These are phyloP conservation scores for Antechinus stuartii DNA, from an alignment of 2,113 vertebrate genomes.

Conservation along the genomic window DNA sequence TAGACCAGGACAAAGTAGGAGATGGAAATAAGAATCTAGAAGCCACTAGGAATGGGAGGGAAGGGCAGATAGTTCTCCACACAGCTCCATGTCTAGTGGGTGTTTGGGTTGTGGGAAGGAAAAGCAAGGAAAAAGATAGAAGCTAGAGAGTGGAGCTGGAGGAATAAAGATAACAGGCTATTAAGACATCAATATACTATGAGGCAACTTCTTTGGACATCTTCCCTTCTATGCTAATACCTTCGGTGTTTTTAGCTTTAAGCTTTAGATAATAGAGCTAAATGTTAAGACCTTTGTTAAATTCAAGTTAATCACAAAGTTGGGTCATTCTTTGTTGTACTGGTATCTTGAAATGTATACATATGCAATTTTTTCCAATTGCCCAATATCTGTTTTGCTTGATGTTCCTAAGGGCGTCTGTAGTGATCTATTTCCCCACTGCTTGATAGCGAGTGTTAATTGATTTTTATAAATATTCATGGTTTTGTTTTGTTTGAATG, in stretches of 20 bases:
- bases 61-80: background rate
- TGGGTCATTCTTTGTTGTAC: background rate
- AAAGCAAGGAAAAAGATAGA: background rate
- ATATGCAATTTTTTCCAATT: background rate
- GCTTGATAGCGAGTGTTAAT: background rate
- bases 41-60: background rate
- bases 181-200: background rate
- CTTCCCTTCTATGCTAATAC: background rate
- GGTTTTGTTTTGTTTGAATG: slow-evolving; percentile 5
- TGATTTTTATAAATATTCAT: background rate
- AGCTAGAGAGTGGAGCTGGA: background rate
- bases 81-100: background rate
- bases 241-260: background rate
- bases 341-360: background rate
- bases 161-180: background rate
- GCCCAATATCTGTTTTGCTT: background rate
- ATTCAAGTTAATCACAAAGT: background rate
- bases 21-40: background rate
- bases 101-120: background rate
- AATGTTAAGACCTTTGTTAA: background rate
- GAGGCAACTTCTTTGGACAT: background rate
- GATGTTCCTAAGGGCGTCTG: background rate
- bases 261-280: background rate
- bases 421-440: background rate
- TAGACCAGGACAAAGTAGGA: background rate